Evolutionary conservation across 64 coral and sea anemone species (phyloP), one percentile per base, ranked within the genome.

Genomic region (Stichodactyla mertensii): DNA sequence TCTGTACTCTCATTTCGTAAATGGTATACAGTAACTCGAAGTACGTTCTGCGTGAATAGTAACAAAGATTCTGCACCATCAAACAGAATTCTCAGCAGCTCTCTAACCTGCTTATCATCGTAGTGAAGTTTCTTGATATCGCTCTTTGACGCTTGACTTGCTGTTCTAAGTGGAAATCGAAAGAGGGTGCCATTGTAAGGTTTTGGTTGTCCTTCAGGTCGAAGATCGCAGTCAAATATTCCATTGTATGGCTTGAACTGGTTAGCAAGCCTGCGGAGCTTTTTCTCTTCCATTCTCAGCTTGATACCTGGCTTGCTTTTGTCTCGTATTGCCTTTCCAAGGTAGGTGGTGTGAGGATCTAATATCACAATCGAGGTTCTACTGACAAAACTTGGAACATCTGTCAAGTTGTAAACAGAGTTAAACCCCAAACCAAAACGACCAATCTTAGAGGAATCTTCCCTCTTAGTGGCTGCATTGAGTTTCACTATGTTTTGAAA

Each of bases 381-480:
- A 86, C 93, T 95, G 5, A 95, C 64, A 71, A 95, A 89, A 52
- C 90, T 95, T 1, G 93, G 93, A 6, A 95, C 93, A 87, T 92
- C 95, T 55, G 95, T 98, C 9, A 98, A 80, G 23, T 98, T 93
- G 74, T 98, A 98, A 16, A 94, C 95, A 28, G 95, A 88, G 86
- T 94, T 98, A 80, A 98, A 98, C 23, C 95, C 95, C 74, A 98
- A 87, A 66, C 95, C 95, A 79, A 98, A 98, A 55, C 95, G 85
- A 51, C 95, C 95, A 69, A 98, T 93, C 74, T 98, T 98, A 51
- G 85, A 64, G 16, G 87, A 86, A 53, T 98, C 89, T 13, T 92
- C 81, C 52, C 77, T 80, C 86, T 98, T 98, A 12, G 89, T 88
- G 57, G 89, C 92, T 87, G 83, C 88, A 80, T 89, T 98, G n/a